Base-by-base conservation (phyloP, 2,797 vertebrate species). In the Premnoplex brunnescens region DNA sequence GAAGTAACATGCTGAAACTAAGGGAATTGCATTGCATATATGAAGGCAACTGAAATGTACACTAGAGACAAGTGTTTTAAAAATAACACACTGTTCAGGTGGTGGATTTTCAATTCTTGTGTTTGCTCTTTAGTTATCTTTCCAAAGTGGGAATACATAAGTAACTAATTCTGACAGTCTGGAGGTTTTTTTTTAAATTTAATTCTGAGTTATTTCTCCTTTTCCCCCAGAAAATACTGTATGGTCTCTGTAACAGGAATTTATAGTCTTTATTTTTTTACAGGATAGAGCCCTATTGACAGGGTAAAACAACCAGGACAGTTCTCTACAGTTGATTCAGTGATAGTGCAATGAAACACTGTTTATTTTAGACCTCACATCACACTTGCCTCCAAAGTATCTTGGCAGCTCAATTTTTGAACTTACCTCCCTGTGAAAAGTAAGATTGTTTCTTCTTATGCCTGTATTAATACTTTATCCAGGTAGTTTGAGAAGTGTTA, bases 321-420 rank as follows among this genome's bases (percentile, higher is more conserved):
- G 56, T 13, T 92, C 49, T 64, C 69, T 68, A 23, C 46, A 55
- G 68, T 68, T 78, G 66, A 44, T 93, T 88, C 44, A 55, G 51
- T 68, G 82, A 83, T 36, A 72, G 77, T 26, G 77, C 80, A 79
- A 41, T 49, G 80, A 93, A 94, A 44, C 59, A 56, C 73, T 91
- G 88, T 95, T 95, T 93, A 91, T 94, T 88, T 95, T 59, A 95
- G 66, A 86, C 59, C n/a, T 91, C 85, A 82, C 74, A 56, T 69
- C 55, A 63, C 72, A 82, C 83, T 95, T 86, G 62, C 44, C 79
- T 78, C 80, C 52, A 3, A 91, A 90, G 73, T 54, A 79, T 84
- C 66, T 78, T 67, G 64, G 71, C 59, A 95, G 66, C 67, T 85
- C 39, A 56, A 7, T 44, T 55, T 91, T 91, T 94, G 73, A 93